Percentiles rank a stretch among this genome's conserved stretches.
Conservation (phyloP, 2,113 vertebrate genomes). For the Choloepus hoffmanni region DNA sequence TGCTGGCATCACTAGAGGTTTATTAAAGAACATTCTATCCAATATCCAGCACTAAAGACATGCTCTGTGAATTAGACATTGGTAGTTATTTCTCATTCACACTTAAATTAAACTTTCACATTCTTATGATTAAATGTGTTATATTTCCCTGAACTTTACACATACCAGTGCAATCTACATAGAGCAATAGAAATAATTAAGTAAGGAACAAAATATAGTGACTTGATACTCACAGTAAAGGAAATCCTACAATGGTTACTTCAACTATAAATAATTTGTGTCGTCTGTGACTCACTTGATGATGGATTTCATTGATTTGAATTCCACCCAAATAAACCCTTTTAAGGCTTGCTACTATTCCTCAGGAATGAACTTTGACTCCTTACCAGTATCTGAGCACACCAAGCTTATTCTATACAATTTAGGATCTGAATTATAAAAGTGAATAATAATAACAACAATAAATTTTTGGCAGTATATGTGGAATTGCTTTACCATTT, state of each 20-base stretch:
- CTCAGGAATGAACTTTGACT: neutral
- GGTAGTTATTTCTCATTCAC: neutral
- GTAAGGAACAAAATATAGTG: neutral
- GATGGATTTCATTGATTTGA: neutral
- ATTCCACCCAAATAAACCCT: neutral
- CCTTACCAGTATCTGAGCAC: neutral
- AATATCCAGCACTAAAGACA: neutral
- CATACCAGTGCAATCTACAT: neutral
- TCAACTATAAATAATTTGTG: neutral
- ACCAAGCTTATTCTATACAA: neutral
- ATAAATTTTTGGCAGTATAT: neutral
- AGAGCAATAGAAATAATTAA: neutral
- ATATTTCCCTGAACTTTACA: neutral
- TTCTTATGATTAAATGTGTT: neutral
- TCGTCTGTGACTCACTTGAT: neutral
- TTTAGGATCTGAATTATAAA: neutral
- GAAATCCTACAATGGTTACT: neutral
- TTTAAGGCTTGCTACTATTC: neutral
- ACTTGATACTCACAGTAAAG: neutral
- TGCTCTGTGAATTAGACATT: neutral
- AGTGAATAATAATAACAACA: neutral
- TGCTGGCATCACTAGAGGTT: neutral
- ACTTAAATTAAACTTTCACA: neutral
- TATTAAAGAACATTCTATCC: constrained; percentile 6
- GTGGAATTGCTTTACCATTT: neutral